Evolutionary conservation across 2,888 invertebrate genomes (phyloP).

Genomic region (Orchesella flavescens): DNA sequence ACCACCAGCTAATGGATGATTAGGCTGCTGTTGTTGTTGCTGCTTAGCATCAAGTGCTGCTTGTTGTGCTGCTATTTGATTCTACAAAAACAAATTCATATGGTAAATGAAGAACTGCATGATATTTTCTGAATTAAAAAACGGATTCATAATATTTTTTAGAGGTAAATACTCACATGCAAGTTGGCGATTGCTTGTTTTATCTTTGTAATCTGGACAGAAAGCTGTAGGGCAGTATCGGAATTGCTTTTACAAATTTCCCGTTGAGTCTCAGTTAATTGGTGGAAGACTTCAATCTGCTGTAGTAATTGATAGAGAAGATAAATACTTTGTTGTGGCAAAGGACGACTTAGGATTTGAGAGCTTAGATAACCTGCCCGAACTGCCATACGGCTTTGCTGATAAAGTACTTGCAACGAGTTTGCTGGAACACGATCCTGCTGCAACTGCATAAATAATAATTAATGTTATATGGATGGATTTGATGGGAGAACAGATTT

Average conservation of each 20-base stretch:
- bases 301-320: conserved; percentile 93
- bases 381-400: conserved; percentile 82
- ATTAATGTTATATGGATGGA: background rate
- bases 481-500: background rate
- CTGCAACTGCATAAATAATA: conserved; percentile 4
- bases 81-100: conserved; percentile 79
- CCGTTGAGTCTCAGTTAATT: conserved; percentile 75
- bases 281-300: conserved; percentile 89
- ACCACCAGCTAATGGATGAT: conserved; percentile 74
- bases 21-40: conserved; percentile 75
- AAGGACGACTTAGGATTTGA: conserved; percentile 92
- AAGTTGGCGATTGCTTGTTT: conserved; percentile 93
- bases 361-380: conserved; percentile 94
- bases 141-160: background rate
- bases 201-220: conserved; percentile 91
- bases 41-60: conserved; percentile 90
- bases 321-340: conserved; percentile 93
- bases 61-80: conserved; percentile 94
- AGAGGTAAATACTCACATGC: conserved; percentile 79
- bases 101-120: background rate
- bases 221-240: conserved; percentile 81
- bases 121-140: background rate
- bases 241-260: conserved; percentile 73
- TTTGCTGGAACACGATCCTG: conserved; percentile 70
- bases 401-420: conserved; percentile 86